Evolutionary conservation across 2,113 vertebrate species (phyloP).

Genomic region (Nyctereutes procyonoides): DNA sequence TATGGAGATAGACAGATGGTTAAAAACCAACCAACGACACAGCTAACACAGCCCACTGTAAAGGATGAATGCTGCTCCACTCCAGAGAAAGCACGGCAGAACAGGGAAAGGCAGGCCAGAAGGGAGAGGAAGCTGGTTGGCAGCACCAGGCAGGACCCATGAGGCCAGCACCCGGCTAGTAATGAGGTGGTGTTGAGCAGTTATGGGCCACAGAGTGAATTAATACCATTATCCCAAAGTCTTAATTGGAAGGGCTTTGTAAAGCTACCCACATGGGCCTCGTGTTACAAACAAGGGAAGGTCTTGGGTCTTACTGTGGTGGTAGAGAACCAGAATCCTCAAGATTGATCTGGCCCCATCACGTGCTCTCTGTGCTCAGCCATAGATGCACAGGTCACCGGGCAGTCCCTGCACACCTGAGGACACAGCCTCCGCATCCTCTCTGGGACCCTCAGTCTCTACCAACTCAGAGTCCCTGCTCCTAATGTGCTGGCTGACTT

Average conservation of each 20-base stretch:
- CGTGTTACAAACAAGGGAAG: not conserved
- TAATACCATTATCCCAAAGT: not conserved
- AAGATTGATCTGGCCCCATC: not conserved
- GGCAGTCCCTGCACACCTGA: not conserved
- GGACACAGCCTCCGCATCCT: not conserved
- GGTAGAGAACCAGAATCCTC: not conserved
- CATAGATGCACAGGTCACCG: not conserved
- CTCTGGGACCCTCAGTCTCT: not conserved
- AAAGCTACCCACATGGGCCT: not conserved
- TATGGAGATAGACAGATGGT: not conserved
- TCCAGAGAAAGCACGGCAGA: not conserved
- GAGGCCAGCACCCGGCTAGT: not conserved
- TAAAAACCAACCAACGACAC: not conserved
- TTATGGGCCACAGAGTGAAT: not conserved
- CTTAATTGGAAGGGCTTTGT: not conserved
- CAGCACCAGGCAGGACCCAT: not conserved
- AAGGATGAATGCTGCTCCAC: not conserved
- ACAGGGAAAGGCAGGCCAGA: not conserved
- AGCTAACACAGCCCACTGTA: not conserved
- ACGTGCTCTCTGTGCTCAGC: not conserved
- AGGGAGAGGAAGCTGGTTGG: no score
- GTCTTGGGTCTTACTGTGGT: not conserved
- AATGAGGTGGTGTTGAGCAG: not conserved
- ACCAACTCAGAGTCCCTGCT: not conserved
- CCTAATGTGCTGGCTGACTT: no score